Base-by-base conservation (phyloP, 2,113 vertebrate genomes). In the Etia nguti region DNA sequence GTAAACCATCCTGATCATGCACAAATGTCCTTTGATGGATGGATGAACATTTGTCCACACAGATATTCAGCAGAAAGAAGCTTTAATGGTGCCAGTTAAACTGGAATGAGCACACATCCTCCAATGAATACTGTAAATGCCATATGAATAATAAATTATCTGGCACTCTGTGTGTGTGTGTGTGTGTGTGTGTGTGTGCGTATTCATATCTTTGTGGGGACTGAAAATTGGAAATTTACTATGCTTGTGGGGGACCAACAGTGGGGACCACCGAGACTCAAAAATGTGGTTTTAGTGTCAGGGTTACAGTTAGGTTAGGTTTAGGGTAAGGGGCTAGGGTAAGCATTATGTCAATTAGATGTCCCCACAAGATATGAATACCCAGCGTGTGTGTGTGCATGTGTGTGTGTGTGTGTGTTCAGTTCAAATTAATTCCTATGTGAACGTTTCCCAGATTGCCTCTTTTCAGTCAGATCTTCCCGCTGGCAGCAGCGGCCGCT, bases 1-100 rank as follows among this genome's bases (percentile, higher is more conserved):
- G 43, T 10, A 24, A 16, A 50, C 2, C 46, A 11, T 55, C 50
- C 7, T 41, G 54, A 26, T 52, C 4, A 0, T 22, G 46, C 46
- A 52, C 16, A 50, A 29, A 29, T 10, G 26, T n/a, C 26, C 18
- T 8, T 1, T 20, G 43, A 29, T 41, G 62, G 50, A 54, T 26
- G 26, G 75, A 79, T 68, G 75, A 43, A 26, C 34, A 26, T 41
- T 18, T 41, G 36, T 57, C 22, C 60, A 36, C 48, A 41, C 80
- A 48, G 36, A 54, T 22, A 41, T 54, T n/a, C 8, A 20, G 4
- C 16, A 68, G 57, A 56, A 62, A 52, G 55, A 22, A 11, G 75
- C n/a, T 65, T 79, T 88, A 92, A 86, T 50, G 31, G 43, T 54
- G 86, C 77, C 88, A 86, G 86, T 90, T 92, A 88, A 82, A 86